Base-by-base conservation (phyloP, 2,888 invertebrate species). In the Noctua pronuba region DNA sequence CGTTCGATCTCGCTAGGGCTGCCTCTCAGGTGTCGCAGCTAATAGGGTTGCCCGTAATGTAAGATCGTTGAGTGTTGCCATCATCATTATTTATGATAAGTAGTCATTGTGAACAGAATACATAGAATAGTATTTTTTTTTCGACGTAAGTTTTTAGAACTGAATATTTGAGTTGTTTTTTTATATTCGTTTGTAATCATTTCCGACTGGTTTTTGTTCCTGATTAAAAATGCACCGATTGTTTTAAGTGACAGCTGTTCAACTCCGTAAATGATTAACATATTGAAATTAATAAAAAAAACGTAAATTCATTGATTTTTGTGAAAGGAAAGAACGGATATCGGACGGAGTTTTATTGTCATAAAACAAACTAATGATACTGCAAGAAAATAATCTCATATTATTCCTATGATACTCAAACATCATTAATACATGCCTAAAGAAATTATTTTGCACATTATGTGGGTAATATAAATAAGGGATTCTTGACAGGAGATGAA, bases 1-100 rank as follows among this genome's bases (percentile, higher is more conserved):
- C 89, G 90, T 88, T 90, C 89, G 90, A 91, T 92, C 91, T 91
- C 91, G 84, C 88, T 88, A 92, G 93, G 94, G 93, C 84, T 91
- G 90, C 90, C 90, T 90, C 92, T 92, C 93, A 94, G 93, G 93
- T 93, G 92, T 91, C 93, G 89, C 82, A 77, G 87, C 79, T 92
- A 92, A 92, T 91, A 92, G 91, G 93, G 92, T 90, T 91, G 89
- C 73, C 83, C 86, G 90, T 91, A 89, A 90, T 87, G 88, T 89
- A 90, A 86, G 88, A 90, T 83, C 86, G 73, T 83, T 85, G 77
- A 79, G 72, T 80, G 73, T 83, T 82, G 76, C 80, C 79, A 86
- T 82, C 83, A 80, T 88, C 86, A 86, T 85, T 88, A 88, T 87
- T 86, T 87, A 84, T 88, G 83, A 77, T 88, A 88, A 85, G 85